Evolutionary conservation across 2,888 invertebrate genomes (phyloP), one percentile per base, ranked within the genome.

Genomic region (Drosophila meridionalis): DNA sequence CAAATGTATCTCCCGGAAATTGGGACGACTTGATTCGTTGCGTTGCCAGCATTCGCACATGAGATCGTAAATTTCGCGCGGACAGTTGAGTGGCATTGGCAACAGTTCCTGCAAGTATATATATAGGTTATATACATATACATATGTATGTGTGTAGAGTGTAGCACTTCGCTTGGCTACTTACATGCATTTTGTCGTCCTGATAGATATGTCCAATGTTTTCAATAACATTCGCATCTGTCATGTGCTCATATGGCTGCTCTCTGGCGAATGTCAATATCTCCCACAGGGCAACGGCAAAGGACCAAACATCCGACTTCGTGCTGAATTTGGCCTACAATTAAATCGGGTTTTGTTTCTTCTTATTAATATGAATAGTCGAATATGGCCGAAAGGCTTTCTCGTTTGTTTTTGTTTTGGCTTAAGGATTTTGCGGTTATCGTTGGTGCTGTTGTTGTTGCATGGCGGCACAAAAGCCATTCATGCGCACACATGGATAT

Each of bases 41-140:
- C 96, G 94, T 91, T 97, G 96, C 97, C 97, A 97, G 92, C 97
- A 97, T 91, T 97, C 97, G 89, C 95, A 94, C 96, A 97, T 97
- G 90, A 97, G 94, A 92, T 97, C 97, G 93, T 96, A 97, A 88
- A 97, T 96, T 93, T 97, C 97, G 90, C 96, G 96, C 38, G 97
- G 96, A 92, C 97, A 97, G 93, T 96, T 96, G 87, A 95, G 94
- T 69, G 97, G 97, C 90, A 95, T 94, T 58, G 95, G 95, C 69
- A 97, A 94, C 63, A 95, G 91, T 85, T 94, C 92, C 94, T 94
- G 89, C 80, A 62, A 63, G 34, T 50, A 34, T 26, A 48, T 11
- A 40, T 20, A 40, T 38, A 47, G 40, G 4, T 55, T 55, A 38
- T 30, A 6, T 30, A 30, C 30, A 20, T n/a, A 47, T 26, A 14